These are phyloP conservation scores for Embiotoca jacksoni DNA, from an alignment of 2,113 vertebrate species.

Conservation along the genomic window DNA sequence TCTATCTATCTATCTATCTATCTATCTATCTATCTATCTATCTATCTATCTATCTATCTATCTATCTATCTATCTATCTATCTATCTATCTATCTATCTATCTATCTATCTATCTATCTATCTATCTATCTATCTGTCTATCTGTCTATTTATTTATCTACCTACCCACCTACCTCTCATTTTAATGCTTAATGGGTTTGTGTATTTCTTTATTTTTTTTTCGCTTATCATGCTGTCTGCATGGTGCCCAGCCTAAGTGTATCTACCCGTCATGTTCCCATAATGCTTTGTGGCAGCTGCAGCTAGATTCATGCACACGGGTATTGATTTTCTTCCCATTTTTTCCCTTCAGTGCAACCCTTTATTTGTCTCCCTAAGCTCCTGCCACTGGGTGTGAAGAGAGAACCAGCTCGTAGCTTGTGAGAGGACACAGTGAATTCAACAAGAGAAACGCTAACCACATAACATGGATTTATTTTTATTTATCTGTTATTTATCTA, in stretches of 20 bases:
- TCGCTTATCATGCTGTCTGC: conserved; percentile 48
- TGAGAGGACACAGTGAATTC: conserved; percentile 55
- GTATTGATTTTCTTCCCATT: conserved; percentile 90
- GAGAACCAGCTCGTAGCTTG: conserved; percentile 50
- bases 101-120: conserved; percentile 1
- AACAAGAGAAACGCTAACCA: conserved; percentile 51
- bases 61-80: conserved; percentile 6
- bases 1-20: conserved; percentile 8
- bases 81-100: conserved; percentile 4
- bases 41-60: not conserved
- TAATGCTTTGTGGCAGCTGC: conserved; percentile 87
- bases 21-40: conserved; percentile 1
- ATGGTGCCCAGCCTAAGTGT: conserved; percentile 67
- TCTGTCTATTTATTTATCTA: not conserved
- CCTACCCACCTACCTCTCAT: not conserved
- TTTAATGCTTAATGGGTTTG: not conserved
- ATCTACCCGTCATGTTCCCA: conserved; percentile 82
- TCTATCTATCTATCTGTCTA: not conserved
- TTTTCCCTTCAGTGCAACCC: conserved; percentile 83
- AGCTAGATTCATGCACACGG: conserved; percentile 92
- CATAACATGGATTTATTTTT: conserved; percentile 64
- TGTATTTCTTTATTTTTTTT: not conserved
- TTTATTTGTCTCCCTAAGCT: conserved; percentile 80
- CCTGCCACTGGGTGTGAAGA: conserved; percentile 62
- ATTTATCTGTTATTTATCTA: conserved; percentile 69